A percentile compares a stretch with the other conserved stretches of the same genome.
Evolutionary conservation across 2,888 invertebrate genomes (phyloP).

Genomic region (Eupeodes latifasciatus): DNA sequence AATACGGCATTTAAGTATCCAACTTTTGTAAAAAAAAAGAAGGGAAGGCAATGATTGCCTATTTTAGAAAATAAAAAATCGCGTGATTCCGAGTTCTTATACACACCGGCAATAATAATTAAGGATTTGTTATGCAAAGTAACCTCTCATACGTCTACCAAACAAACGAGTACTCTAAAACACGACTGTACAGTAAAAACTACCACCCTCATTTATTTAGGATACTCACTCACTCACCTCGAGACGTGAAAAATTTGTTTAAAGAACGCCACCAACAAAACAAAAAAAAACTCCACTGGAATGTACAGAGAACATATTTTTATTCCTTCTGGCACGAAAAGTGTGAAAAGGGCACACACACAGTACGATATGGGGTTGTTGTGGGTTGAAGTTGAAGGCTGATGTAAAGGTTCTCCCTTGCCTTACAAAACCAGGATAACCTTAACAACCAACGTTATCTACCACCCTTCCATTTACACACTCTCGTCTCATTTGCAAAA

Average conservation of each 20-base stretch:
- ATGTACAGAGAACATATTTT: slow-evolving; percentile 30
- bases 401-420: neutral
- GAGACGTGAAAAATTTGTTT: slow-evolving; percentile 18
- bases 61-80: slow-evolving; percentile 48
- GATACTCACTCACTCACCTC: slow-evolving; percentile 19
- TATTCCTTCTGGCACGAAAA: slow-evolving; percentile 27
- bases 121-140: slow-evolving; percentile 62
- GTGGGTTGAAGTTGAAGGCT: slow-evolving; percentile 26
- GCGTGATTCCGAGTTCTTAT: slow-evolving; percentile 68
- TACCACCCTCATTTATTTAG: slow-evolving; percentile 20
- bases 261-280: neutral
- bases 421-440: neutral
- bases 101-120: slow-evolving; percentile 69
- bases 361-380: slow-evolving; percentile 2
- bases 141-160: slow-evolving; percentile 12
- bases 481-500: slow-evolving; percentile 72
- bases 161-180: neutral
- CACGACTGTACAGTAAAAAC: neutral
- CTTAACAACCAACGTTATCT: too few species aligned
- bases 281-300: slow-evolving; percentile 17
- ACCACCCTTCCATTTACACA: slow-evolving; percentile 45
- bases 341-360: slow-evolving; percentile 33
- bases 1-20: neutral
- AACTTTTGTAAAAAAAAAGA: slow-evolving; percentile 10
- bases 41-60: slow-evolving; percentile 55